These are phyloP conservation scores for Neria commutata DNA, from an alignment of 2,888 invertebrate genomes.

Conservation along the genomic window DNA sequence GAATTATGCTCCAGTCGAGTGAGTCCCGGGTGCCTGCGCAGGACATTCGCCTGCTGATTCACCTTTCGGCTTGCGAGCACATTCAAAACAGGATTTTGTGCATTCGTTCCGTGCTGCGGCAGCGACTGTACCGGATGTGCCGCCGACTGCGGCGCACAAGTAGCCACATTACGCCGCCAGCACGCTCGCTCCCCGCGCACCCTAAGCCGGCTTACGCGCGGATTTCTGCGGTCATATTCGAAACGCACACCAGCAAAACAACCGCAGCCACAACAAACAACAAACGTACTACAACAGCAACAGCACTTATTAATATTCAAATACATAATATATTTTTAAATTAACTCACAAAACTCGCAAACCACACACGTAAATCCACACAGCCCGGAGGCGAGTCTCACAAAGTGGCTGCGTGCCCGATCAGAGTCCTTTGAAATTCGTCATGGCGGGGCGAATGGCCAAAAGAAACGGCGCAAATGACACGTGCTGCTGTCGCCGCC, in stretches of 20 bases:
- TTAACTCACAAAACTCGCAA: too few relatives aligned
- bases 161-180: neutral
- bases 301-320: neutral
- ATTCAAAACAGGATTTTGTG: too few relatives aligned
- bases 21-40: neutral
- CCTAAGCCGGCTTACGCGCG: neutral
- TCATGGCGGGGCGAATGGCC: constrained; percentile 14
- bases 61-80: neutral
- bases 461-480: constrained; percentile 4
- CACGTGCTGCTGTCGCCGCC: constrained; percentile 12
- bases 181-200: neutral
- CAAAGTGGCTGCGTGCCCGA: neutral
- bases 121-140: neutral
- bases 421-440: neutral
- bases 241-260: neutral
- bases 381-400: neutral
- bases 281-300: neutral
- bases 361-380: too few relatives aligned
- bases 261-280: neutral
- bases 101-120: too few relatives aligned
- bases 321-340: too few relatives aligned
- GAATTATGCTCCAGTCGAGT: constrained; percentile 23
- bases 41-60: neutral
- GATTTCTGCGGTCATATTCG: neutral
- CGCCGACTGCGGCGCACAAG: neutral